Percentiles rank a stretch among this genome's conserved stretches.
Conservation (phyloP, 2,797 vertebrate species). For the Pangasius macronema region DNA sequence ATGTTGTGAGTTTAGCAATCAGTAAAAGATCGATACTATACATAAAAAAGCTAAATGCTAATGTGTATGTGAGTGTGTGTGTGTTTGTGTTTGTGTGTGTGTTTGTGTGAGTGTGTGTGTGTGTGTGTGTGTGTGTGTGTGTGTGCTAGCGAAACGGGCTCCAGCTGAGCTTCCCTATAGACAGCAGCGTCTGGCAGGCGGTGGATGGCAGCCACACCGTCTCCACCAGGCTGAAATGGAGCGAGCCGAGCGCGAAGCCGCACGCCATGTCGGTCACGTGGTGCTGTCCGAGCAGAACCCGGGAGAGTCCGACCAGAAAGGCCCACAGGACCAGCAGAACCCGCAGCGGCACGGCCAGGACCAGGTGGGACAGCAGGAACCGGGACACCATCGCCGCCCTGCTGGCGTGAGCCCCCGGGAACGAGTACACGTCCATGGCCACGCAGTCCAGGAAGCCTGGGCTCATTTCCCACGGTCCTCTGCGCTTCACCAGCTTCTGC, state of each 20-base stretch:
- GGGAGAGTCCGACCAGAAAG: slow-evolving; percentile 87
- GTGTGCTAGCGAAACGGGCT: slow-evolving; percentile 65
- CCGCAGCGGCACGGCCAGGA: slow-evolving; percentile 90
- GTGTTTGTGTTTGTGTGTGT: background rate
- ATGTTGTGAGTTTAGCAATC: too few relatives aligned
- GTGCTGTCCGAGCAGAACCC: slow-evolving; percentile 89
- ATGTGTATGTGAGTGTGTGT: background rate
- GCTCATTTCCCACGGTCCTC: slow-evolving; percentile 84
- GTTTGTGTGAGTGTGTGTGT: background rate
- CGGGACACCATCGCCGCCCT: slow-evolving; percentile 91
- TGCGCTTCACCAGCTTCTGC: slow-evolving; percentile 90
- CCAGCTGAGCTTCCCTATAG: slow-evolving; percentile 83
- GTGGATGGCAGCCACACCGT: slow-evolving; percentile 91
- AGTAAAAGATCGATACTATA: too few relatives aligned
- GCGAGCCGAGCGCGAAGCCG: slow-evolving; percentile 87
- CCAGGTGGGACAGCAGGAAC: slow-evolving; percentile 94
- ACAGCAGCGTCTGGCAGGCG: slow-evolving; percentile 92
- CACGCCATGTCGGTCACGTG: slow-evolving; percentile 91
- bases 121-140: background rate
- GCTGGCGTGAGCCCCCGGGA: slow-evolving; percentile 91
- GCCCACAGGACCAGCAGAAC: slow-evolving; percentile 94
- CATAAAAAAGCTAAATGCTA: too few relatives aligned
- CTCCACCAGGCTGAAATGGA: slow-evolving; percentile 94
- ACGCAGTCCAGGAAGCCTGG: slow-evolving; percentile 88
- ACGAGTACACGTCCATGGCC: slow-evolving; percentile 91